These are phyloP conservation scores for Pelosia muscerda DNA, from an alignment of 2,888 invertebrate species.

Conservation along the genomic window DNA sequence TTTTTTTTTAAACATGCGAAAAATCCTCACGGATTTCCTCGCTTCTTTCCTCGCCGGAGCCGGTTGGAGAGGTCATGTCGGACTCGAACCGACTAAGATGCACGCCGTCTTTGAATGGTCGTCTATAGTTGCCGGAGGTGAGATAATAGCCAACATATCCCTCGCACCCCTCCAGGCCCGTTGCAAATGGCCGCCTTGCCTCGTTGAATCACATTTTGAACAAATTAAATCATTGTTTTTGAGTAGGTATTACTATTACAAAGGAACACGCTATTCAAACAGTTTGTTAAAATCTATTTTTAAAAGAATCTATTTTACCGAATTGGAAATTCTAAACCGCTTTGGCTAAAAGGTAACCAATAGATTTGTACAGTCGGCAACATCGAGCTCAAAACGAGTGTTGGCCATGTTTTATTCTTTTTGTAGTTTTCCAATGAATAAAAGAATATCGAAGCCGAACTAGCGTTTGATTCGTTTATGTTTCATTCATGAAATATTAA, in stretches of 20 bases:
- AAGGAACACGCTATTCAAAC: neutral
- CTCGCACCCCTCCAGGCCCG: too few species aligned
- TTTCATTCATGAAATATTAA: conserved; percentile 70
- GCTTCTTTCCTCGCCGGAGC: too few species aligned
- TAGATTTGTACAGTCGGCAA: conserved; percentile 29
- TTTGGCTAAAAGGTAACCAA: conserved; percentile 50
- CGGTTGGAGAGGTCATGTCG: too few species aligned
- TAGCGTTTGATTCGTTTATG: conserved; percentile 65
- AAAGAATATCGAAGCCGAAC: conserved; percentile 60
- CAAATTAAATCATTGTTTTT: too few species aligned
- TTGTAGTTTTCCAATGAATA: conserved; percentile 53
- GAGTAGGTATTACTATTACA: neutral
- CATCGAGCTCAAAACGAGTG: conserved; percentile 32
- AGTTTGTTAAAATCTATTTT: neutral
- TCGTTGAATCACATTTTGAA: too few species aligned
- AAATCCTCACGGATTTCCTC: too few species aligned
- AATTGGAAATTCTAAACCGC: conserved; percentile 13
- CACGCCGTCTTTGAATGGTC: too few species aligned
- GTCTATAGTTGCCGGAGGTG: too few species aligned
- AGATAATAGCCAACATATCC: too few species aligned
- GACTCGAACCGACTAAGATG: too few species aligned
- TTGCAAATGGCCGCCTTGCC: too few species aligned
- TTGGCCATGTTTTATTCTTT: conserved; percentile 60
- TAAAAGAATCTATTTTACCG: neutral
- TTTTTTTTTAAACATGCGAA: too few species aligned